Conservation (phyloP, 2,797 vertebrate genomes). For the Centropyge bicolor region DNA sequence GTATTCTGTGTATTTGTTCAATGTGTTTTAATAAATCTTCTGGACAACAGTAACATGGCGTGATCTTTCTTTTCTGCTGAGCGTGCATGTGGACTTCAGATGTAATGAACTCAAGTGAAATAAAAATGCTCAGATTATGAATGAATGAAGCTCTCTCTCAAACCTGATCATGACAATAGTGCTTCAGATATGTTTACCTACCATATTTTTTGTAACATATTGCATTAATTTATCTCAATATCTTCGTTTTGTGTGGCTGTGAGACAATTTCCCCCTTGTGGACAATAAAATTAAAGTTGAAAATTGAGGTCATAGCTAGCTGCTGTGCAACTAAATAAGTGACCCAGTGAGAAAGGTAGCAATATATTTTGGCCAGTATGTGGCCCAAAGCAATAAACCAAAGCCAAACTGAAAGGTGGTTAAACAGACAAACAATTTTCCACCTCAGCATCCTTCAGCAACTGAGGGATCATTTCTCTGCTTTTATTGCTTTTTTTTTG, state of each 20-base stretch:
- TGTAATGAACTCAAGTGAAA: slow-evolving; percentile 15
- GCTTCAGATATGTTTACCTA: neutral
- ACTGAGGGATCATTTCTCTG: neutral
- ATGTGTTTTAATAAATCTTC: slow-evolving; percentile 99
- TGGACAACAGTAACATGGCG: slow-evolving; percentile 80
- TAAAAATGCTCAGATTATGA: neutral
- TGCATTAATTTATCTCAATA: neutral
- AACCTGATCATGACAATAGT: neutral
- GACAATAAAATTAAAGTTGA: neutral
- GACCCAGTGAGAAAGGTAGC: neutral
- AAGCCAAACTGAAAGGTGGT: neutral
- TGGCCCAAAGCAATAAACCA: neutral
- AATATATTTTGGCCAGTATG: neutral
- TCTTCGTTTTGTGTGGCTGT: neutral
- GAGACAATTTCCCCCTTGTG: neutral
- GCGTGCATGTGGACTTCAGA: neutral
- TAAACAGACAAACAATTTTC: neutral
- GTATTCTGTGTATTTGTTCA: slow-evolving; percentile 95
- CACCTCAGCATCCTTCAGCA: neutral
- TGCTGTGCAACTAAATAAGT: neutral
- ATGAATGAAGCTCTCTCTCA: neutral
- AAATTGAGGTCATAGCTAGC: neutral
- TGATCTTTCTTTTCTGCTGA: neutral
- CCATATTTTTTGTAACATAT: neutral
- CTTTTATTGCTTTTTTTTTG: slow-evolving; percentile 13